Evolutionary conservation across 35 echinoderm and acorn worm species (phyloP).

Genomic region (Nesometra sesokonis): DNA sequence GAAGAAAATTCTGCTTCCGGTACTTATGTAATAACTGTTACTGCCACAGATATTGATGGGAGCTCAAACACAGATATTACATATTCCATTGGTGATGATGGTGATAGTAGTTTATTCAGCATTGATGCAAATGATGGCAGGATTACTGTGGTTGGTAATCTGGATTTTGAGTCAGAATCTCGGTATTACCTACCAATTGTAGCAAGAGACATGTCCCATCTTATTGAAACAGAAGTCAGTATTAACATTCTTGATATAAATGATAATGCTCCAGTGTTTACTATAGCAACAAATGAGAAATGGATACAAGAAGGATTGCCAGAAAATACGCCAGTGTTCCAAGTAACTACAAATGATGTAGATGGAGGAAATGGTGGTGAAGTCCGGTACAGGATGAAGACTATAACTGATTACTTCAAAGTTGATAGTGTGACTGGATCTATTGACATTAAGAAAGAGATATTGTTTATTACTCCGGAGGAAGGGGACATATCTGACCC

Average conservation of each 20-base stretch:
- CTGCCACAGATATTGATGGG: constrained; percentile 54
- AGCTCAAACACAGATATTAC: constrained; percentile 31
- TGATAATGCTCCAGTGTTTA: constrained; percentile 75
- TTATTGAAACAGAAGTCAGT: constrained; percentile 44
- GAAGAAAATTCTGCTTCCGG: constrained; percentile 45
- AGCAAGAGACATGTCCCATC: constrained; percentile 42
- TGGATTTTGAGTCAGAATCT: constrained; percentile 49
- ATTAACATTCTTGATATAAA: constrained; percentile 72
- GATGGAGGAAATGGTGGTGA: constrained; percentile 51
- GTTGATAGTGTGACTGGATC: constrained; percentile 49
- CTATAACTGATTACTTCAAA: constrained; percentile 35
- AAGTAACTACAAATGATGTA: constrained; percentile 46
- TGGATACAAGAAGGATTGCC: constrained; percentile 35
- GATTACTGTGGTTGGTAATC: constrained; percentile 39
- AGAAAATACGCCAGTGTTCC: constrained; percentile 32
- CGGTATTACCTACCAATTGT: constrained; percentile 25
- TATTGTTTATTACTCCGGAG: constrained; percentile 38
- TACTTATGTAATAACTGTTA: constrained; percentile 53
- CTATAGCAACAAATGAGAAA: not conserved
- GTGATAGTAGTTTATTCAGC: constrained; percentile 11
- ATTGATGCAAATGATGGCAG: constrained; percentile 49
- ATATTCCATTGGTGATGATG: constrained; percentile 23
- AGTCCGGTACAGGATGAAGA: constrained; percentile 54
- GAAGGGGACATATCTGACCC: constrained; percentile 21
- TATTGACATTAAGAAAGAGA: constrained; percentile 28